A percentile compares a stretch with the other conserved stretches of the same genome.
Conservation (phyloP, 2,113 vertebrate species). For the Aramus guarauna region DNA sequence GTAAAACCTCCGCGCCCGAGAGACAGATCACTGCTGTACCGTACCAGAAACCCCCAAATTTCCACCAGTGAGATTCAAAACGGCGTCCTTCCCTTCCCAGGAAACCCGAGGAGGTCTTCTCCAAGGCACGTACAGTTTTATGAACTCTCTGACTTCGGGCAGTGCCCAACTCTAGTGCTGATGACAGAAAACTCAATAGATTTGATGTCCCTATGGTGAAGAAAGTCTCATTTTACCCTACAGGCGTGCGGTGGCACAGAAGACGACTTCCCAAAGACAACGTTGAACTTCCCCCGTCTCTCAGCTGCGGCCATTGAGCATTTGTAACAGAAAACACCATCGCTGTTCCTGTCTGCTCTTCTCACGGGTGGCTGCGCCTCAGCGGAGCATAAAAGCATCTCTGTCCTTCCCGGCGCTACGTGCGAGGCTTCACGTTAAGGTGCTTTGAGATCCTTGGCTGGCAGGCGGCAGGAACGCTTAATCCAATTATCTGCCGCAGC, state of each 20-base stretch:
- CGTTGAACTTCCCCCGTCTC: fast-evolving
- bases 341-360: neutral
- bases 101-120: neutral
- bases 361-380: neutral
- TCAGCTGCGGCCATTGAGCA: neutral
- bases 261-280: neutral
- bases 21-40: neutral
- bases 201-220: neutral
- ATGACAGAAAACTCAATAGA: neutral
- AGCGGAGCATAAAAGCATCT: neutral
- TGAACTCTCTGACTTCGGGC: fast-evolving
- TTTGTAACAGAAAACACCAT: neutral
- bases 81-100: neutral
- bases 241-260: neutral
- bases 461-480: neutral
- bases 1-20: fast-evolving
- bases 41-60: neutral
- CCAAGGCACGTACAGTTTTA: neutral
- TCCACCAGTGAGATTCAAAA: neutral
- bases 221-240: neutral
- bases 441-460: neutral
- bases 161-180: neutral
- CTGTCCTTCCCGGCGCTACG: neutral
- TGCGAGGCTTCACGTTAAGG: neutral
- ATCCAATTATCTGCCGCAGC: neutral